phyloP scores from a whole-genome alignment of 2,888 invertebrate genomes.

The Chrysolina americana region DNA sequence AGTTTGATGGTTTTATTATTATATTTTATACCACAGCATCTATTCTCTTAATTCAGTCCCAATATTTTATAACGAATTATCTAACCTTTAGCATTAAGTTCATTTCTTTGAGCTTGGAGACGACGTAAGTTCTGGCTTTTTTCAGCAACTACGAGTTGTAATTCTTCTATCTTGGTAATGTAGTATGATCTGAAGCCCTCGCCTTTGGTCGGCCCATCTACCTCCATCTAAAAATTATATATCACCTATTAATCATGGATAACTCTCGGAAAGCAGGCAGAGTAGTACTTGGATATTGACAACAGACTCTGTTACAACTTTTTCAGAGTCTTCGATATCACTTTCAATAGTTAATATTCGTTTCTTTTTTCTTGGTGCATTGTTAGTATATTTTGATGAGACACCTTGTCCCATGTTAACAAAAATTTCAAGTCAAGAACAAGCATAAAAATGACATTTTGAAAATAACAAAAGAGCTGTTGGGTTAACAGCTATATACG shows the following conservation, averaged over 20 bases:
- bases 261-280: background rate
- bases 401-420: conserved; percentile 52
- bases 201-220: conserved; percentile 79
- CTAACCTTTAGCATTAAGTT: conserved; percentile 96
- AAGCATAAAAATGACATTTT: conserved; percentile 43
- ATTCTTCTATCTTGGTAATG: conserved; percentile 97
- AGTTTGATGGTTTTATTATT: too few species aligned
- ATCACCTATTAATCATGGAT: background rate
- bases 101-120: conserved; percentile 98
- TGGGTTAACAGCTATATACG: conserved; percentile 21
- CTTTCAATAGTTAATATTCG: conserved; percentile 15
- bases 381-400: conserved; percentile 46
- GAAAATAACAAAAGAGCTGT: conserved; percentile 41
- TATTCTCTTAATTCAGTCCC: background rate
- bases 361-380: conserved; percentile 35
- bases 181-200: conserved; percentile 97
- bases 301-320: background rate
- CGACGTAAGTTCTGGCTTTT: conserved; percentile 97
- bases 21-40: too few species aligned
- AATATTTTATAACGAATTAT: background rate
- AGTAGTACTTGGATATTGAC: conserved; percentile 12
- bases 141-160: conserved; percentile 96
- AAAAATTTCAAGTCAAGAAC: conserved; percentile 41
- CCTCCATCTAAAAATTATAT: conserved; percentile 77
- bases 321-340: conserved; percentile 24